Evolutionary conservation across 2,113 vertebrate species (phyloP).

Genomic region (Pseudolaguvia tuberculata): DNA sequence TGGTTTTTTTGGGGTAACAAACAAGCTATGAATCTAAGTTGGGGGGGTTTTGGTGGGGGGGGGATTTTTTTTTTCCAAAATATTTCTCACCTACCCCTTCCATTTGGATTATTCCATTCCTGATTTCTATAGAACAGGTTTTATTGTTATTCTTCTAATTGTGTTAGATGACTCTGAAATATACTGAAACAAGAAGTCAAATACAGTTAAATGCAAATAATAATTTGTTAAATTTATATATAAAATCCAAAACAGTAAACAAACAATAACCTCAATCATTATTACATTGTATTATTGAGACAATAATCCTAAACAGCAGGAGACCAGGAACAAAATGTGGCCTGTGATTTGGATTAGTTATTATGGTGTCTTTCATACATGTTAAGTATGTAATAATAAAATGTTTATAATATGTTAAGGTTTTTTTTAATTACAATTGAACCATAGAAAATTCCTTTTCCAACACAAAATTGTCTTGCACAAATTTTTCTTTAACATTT

Average conservation of each 20-base stretch:
- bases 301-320: neutral
- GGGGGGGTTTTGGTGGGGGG: too few relatives aligned
- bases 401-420: neutral
- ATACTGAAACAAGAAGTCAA: neutral
- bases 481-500: neutral
- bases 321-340: neutral
- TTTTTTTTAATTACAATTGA: neutral
- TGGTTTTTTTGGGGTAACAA: neutral
- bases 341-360: neutral
- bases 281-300: neutral
- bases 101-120: too few relatives aligned
- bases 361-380: neutral
- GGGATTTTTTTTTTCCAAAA: neutral
- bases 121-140: too few relatives aligned
- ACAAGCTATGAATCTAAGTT: too few relatives aligned
- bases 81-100: neutral
- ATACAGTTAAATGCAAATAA: neutral
- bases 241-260: neutral
- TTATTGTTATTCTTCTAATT: neutral
- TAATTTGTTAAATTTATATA: neutral
- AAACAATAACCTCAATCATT: too few relatives aligned
- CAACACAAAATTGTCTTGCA: neutral
- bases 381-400: too few relatives aligned
- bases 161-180: neutral
- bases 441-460: neutral